Percentiles rank a stretch among this genome's conserved stretches.
Evolutionary conservation across 2,888 invertebrate genomes (phyloP).

Genomic region (Oscheius sp.): DNA sequence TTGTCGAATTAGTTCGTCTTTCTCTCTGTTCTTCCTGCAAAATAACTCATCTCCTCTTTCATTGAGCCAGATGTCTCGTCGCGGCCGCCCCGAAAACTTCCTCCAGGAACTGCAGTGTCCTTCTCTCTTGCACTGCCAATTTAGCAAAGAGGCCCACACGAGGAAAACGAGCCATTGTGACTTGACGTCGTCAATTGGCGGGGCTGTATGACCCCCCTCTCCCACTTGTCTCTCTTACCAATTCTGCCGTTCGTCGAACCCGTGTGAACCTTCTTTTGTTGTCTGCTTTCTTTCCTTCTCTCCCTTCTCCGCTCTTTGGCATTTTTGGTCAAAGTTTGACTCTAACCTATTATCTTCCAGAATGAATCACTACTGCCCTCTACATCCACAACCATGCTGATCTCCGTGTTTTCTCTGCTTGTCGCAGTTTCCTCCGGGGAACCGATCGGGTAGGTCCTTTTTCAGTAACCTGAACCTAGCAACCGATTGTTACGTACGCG

Average conservation of each 20-base stretch:
- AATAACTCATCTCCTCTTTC: not conserved
- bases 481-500: not conserved
- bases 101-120: slow-evolving; percentile 2
- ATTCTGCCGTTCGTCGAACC: slow-evolving; percentile 28
- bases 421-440: slow-evolving; percentile 4
- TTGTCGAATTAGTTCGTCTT: slow-evolving; percentile 7
- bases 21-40: not conserved
- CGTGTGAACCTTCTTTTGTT: slow-evolving; percentile 20
- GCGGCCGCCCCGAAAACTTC: not conserved
- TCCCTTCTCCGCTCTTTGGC: not conserved
- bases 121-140: slow-evolving; percentile 15
- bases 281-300: not conserved
- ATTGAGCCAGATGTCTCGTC: slow-evolving; percentile 6
- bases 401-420: slow-evolving; percentile 1
- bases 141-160: slow-evolving; percentile 8
- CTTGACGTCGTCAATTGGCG: slow-evolving; percentile 10
- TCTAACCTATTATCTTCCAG: not conserved
- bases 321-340: not conserved
- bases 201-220: not conserved
- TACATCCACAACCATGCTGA: slow-evolving; percentile 4
- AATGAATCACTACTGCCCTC: not conserved
- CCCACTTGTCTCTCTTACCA: slow-evolving; percentile 4
- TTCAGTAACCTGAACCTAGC: not conserved
- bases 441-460: slow-evolving; percentile 9
- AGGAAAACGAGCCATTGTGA: slow-evolving; percentile 29